Conservation (phyloP, 2,797 vertebrate species). For the Dicrostonyx torquatus region DNA sequence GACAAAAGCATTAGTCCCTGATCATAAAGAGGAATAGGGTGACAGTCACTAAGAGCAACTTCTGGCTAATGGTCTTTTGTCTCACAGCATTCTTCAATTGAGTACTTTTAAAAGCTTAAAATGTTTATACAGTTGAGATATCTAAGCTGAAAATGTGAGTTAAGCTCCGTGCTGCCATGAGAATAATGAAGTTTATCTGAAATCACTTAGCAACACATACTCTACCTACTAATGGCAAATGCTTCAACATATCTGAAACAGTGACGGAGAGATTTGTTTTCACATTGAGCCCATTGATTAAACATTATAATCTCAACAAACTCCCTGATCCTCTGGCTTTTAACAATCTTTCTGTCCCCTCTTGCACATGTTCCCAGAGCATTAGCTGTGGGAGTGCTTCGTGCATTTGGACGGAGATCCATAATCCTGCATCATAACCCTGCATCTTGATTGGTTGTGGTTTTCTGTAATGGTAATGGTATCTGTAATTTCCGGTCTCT, state of each 20-base stretch:
- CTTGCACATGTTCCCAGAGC: too few relatives aligned
- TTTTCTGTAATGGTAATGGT: neutral
- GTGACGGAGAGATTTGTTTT: neutral
- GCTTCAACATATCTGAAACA: neutral
- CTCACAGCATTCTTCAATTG: neutral
- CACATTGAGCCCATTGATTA: neutral
- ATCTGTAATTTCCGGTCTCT: too few relatives aligned
- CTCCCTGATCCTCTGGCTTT: neutral
- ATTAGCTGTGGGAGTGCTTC: neutral
- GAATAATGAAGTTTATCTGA: neutral
- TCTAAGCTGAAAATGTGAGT: neutral
- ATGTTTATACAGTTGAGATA: neutral
- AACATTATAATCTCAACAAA: neutral
- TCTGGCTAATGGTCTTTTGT: neutral
- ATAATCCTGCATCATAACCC: too few relatives aligned
- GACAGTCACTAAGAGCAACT: neutral
- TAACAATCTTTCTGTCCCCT: neutral
- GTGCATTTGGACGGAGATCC: neutral
- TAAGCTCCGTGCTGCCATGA: neutral
- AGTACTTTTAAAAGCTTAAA: neutral
- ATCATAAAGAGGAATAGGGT: neutral
- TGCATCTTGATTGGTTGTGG: neutral
- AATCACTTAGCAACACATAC: neutral
- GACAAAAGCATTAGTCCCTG: neutral
- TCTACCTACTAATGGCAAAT: neutral